Evolutionary conservation across 2,113 vertebrate genomes (phyloP).

Genomic region (Gopherus flavomarginatus): DNA sequence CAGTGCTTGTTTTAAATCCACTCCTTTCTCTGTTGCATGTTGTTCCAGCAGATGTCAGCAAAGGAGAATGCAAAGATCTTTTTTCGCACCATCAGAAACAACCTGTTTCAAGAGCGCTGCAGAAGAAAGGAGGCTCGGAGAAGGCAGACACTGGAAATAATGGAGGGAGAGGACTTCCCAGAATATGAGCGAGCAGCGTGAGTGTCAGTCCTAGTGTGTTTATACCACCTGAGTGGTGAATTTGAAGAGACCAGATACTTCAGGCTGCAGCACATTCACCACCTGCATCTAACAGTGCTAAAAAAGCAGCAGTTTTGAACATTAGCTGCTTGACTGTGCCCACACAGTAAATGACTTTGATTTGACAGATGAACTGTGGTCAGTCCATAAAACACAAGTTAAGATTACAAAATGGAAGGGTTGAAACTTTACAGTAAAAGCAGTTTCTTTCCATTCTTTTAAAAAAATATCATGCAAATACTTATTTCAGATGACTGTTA

Average conservation of each 20-base stretch:
- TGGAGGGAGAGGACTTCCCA: background rate
- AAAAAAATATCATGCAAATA: background rate
- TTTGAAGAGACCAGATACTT: background rate
- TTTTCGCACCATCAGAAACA: slow-evolving; percentile 70
- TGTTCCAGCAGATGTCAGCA: slow-evolving; percentile 80
- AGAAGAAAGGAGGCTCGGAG: slow-evolving; percentile 70
- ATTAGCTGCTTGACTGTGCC: background rate
- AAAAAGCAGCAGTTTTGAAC: background rate
- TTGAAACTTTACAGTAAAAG: background rate
- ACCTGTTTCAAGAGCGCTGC: slow-evolving; percentile 65
- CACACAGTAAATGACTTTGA: slow-evolving; percentile 11
- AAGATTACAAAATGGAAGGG: background rate
- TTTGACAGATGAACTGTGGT: background rate
- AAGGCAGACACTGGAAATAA: slow-evolving; percentile 39
- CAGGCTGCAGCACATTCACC: background rate
- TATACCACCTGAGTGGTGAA: background rate
- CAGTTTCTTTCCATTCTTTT: background rate
- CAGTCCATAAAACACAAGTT: background rate
- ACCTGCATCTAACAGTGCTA: background rate
- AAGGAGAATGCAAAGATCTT: slow-evolving; percentile 81
- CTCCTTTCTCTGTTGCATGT: background rate
- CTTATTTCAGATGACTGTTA: too few species aligned
- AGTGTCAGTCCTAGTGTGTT: background rate
- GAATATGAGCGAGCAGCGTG: background rate
- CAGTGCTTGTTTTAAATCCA: background rate